Evolutionary conservation across 2,888 invertebrate species (phyloP), one percentile per base, ranked within the genome.

Genomic region (Electrophaes corylata): DNA sequence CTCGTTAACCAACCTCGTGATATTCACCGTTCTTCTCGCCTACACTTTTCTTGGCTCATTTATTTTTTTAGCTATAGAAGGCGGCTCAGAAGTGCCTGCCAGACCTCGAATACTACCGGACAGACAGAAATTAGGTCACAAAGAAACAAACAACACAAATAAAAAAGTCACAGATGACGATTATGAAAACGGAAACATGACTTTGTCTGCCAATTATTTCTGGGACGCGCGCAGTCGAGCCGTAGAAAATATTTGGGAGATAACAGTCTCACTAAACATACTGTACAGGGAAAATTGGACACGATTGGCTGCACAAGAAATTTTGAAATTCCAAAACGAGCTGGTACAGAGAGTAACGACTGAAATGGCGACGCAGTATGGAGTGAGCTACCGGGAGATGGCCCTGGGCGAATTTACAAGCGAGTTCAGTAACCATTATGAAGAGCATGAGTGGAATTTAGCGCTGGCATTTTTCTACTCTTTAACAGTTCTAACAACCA

Each of bases 401-500:
- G 92, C 92, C 41, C 75, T 92, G 4, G 92, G 91, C 5, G 92
- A 89, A 76, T 89, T 86, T 51, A 84, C 81, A 37, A 77, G 72
- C 66, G 86, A 86, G 75, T 69, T 85, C 68, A 77, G 80, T 67
- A 83, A 87, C 83, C 82, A 91, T 84, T 86, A 87, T 67, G 90
- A 92, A 67, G 94, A 95, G 71, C 94, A 95, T 81, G 96, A 97
- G 83, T 97, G 97, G 97, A 96, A 96, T 83, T 95, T 97, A 83
- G 96, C 97, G 53, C 94, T 96, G 76, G 97, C 98, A 52, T 98
- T 98, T 90, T 94, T 98, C 73, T 98, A 98, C 89, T 98, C 98
- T 18, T 93, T 98, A 70, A 98, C 98, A 33, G 97, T 98, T 66
- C 93, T 98, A 73, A 98, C 98, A 47, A 98, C 97, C 61, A 96